These are phyloP conservation scores for Drosophila rufa DNA, from an alignment of 1,140 invertebrate species.

Conservation along the genomic window DNA sequence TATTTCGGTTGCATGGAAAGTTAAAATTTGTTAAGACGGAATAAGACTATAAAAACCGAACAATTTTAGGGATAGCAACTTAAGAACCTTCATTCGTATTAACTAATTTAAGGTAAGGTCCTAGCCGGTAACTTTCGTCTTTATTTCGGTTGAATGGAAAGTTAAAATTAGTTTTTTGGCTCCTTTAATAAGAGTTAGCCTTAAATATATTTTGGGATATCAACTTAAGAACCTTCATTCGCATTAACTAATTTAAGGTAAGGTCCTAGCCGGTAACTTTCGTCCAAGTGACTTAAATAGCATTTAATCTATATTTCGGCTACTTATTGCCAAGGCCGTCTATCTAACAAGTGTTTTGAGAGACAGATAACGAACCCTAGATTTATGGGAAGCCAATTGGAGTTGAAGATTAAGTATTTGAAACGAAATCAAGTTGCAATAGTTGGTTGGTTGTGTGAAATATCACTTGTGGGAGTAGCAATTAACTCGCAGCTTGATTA, in stretches of 20 bases:
- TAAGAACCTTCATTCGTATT: background rate
- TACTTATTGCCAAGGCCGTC: constrained; percentile 11
- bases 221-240: background rate
- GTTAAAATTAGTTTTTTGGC: too few relatives aligned
- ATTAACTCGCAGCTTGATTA: background rate
- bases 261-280: background rate
- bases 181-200: background rate
- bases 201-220: too few relatives aligned
- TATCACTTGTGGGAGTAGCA: background rate
- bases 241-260: background rate
- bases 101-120: background rate
- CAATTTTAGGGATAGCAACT: too few relatives aligned
- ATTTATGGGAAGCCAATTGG: constrained; percentile 17
- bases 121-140: background rate
- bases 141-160: too few relatives aligned
- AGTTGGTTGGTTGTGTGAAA: too few relatives aligned
- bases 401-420: constrained; percentile 5
- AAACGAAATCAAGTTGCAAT: background rate
- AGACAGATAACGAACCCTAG: constrained; percentile 8
- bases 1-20: too few relatives aligned
- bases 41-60: too few relatives aligned
- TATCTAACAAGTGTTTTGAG: background rate
- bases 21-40: too few relatives aligned
- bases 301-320: background rate
- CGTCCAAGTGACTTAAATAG: background rate